These are phyloP conservation scores for Athetis lepigone DNA, from an alignment of 2,888 invertebrate species.

Conservation along the genomic window DNA sequence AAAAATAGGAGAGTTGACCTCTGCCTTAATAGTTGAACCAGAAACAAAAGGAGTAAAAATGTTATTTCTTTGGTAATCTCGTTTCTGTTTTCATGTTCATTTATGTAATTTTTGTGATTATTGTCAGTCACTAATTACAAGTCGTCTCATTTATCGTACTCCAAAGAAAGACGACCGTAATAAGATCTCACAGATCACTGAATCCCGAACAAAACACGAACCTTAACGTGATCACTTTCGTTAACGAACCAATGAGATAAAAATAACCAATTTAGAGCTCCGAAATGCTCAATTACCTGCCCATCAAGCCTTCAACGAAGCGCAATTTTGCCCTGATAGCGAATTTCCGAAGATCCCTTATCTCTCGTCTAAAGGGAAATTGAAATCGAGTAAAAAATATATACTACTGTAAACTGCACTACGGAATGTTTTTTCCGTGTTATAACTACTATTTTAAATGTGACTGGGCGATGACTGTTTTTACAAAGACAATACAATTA, in stretches of 20 bases:
- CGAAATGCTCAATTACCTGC: constrained; percentile 63
- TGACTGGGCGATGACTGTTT: not conserved
- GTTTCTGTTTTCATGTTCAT: not conserved
- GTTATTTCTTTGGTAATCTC: too few species aligned
- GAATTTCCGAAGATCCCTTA: constrained; percentile 70
- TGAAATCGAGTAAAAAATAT: constrained; percentile 36
- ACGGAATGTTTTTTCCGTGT: not conserved
- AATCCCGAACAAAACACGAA: constrained; percentile 17
- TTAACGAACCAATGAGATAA: constrained; percentile 47
- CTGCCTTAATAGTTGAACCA: too few species aligned
- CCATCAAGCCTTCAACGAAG: constrained; percentile 64
- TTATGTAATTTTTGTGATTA: too few species aligned
- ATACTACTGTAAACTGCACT: not conserved
- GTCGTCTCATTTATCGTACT: too few species aligned
- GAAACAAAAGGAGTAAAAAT: too few species aligned
- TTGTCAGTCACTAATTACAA: too few species aligned
- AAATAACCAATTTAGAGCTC: constrained; percentile 66
- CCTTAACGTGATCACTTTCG: constrained; percentile 6
- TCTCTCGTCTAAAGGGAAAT: constrained; percentile 53
- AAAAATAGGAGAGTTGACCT: not conserved
- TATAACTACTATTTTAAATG: too few species aligned
- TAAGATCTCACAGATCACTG: constrained; percentile 4
- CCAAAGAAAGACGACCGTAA: not conserved
- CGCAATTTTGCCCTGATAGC: constrained; percentile 67
- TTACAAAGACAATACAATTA: too few species aligned